Conservation (phyloP, 2,797 vertebrate genomes). For the Podarcis lilfordi region DNA sequence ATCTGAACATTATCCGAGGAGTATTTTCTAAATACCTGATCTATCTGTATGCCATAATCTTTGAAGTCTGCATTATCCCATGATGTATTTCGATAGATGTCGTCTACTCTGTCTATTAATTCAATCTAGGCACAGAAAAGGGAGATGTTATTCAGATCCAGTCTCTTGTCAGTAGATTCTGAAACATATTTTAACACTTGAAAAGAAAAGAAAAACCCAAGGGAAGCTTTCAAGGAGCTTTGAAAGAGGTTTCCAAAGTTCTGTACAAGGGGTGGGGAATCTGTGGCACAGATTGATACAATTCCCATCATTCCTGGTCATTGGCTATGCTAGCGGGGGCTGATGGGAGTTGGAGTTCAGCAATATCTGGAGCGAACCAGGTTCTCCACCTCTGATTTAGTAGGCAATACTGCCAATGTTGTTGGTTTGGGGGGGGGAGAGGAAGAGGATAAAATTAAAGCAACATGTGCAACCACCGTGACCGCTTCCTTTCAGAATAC, state of each 20-base stretch:
- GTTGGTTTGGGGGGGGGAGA: too few species aligned
- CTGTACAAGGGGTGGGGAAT: background rate
- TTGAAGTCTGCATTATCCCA: constrained; percentile 87
- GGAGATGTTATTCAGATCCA: background rate
- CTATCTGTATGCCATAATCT: constrained; percentile 96
- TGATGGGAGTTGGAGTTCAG: too few species aligned
- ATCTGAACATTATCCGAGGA: background rate
- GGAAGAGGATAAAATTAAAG: too few species aligned
- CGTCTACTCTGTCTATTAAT: constrained; percentile 96
- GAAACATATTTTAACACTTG: background rate
- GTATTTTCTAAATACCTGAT: constrained; percentile 83
- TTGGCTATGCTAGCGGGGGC: too few species aligned
- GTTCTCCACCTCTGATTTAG: too few species aligned
- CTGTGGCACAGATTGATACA: too few species aligned
- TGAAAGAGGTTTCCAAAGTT: constrained; percentile 12
- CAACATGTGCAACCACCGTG: too few species aligned
- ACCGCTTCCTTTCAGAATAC: background rate
- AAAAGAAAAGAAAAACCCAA: background rate
- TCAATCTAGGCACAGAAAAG: constrained; percentile 85
- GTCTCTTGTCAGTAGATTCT: background rate
- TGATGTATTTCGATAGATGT: constrained; percentile 96
- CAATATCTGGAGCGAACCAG: too few species aligned
- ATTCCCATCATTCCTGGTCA: too few species aligned
- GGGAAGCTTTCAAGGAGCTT: background rate
- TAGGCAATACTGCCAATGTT: background rate